These are phyloP conservation scores for Sinodicranocentrus sp. DNA, from an alignment of 2,888 invertebrate genomes.

Conservation along the genomic window DNA sequence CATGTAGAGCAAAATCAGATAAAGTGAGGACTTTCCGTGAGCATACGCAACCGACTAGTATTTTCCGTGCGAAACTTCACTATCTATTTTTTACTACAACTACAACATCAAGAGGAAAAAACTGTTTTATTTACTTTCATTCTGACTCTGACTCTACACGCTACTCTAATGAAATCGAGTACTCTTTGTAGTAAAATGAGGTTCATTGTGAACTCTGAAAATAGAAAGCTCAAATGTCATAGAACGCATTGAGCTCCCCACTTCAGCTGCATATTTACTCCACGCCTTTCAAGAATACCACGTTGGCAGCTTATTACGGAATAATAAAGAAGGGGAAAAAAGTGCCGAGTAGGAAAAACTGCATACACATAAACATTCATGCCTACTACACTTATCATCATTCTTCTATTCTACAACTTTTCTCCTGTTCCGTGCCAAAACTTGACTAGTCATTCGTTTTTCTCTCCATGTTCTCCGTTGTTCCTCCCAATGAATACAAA, in stretches of 20 bases:
- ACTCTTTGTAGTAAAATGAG: neutral
- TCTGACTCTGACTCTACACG: too few species aligned
- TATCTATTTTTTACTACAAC: neutral
- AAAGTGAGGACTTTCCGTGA: too few species aligned
- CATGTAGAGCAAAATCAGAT: too few species aligned
- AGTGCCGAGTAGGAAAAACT: neutral
- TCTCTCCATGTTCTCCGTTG: neutral
- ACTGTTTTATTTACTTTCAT: too few species aligned
- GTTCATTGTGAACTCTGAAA: neutral
- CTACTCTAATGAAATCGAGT: too few species aligned
- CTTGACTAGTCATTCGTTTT: neutral
- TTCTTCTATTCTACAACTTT: neutral
- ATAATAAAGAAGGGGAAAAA: too few species aligned
- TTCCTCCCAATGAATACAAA: neutral
- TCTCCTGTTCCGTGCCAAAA: conserved; percentile 1
- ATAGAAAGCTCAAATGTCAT: neutral
- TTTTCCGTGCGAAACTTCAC: neutral
- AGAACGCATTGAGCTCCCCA: neutral
- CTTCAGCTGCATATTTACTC: too few species aligned
- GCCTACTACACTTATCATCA: conserved; percentile 9
- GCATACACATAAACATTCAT: conserved; percentile 23
- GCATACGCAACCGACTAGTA: too few species aligned
- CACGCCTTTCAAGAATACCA: too few species aligned
- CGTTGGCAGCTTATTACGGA: too few species aligned
- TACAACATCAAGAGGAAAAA: too few species aligned